These are phyloP conservation scores for Paratrypauchen microcephalus DNA, from an alignment of 2,797 vertebrate species.

Conservation along the genomic window DNA sequence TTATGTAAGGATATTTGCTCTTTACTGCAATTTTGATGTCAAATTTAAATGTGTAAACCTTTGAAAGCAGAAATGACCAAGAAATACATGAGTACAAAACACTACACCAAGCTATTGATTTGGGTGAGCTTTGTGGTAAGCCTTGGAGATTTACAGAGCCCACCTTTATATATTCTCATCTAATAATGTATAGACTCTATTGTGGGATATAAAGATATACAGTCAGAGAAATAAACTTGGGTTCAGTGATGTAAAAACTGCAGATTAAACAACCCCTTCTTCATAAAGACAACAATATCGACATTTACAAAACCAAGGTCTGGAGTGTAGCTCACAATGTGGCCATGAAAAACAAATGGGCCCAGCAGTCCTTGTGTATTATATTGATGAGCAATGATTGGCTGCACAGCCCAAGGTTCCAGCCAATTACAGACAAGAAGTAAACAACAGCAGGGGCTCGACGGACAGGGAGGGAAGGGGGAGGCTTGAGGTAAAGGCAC, in stretches of 20 bases:
- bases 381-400: conserved; percentile 13
- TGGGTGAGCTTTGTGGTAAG: neutral
- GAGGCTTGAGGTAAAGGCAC: conserved; percentile 4
- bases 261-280: conserved; percentile 1
- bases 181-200: neutral
- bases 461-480: conserved; percentile 4
- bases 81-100: neutral
- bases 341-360: conserved; percentile 13
- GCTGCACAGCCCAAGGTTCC: conserved; percentile 3
- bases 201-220: neutral
- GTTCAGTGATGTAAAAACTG: neutral
- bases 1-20: neutral
- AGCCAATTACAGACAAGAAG: conserved; percentile 10
- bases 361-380: conserved; percentile 1
- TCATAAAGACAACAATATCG: neutral
- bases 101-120: neutral
- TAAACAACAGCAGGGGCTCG: conserved; percentile 11
- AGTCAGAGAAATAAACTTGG: neutral
- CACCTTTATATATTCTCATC: neutral
- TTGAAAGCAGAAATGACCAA: conserved; percentile 2
- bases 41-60: neutral
- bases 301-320: conserved; percentile 7
- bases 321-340: conserved; percentile 5
- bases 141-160: neutral
- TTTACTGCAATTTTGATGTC: neutral